These are phyloP conservation scores for Manacus vitellinus DNA, from an alignment of 2,113 vertebrate species.

Conservation along the genomic window DNA sequence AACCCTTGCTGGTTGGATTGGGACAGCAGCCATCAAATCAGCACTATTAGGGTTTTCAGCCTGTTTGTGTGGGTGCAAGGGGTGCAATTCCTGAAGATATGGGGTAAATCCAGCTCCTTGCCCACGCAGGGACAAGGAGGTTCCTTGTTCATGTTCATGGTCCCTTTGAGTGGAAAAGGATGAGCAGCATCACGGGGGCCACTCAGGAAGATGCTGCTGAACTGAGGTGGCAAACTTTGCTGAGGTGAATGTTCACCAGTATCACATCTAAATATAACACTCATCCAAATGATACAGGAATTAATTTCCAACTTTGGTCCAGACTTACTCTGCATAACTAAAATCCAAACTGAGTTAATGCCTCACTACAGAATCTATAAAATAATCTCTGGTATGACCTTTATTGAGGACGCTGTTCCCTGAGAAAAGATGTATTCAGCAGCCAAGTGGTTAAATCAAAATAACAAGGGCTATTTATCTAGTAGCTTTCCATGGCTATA, in stretches of 20 bases:
- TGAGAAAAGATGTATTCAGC: constrained; percentile 26
- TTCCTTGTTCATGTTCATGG: neutral
- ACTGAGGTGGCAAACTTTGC: neutral
- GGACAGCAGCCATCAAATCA: neutral
- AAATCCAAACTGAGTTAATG: neutral
- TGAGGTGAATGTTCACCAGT: neutral
- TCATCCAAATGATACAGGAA: neutral
- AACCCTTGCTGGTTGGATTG: neutral
- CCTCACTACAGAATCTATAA: neutral
- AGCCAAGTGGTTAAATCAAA: constrained; percentile 79
- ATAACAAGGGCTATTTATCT: constrained; percentile 81
- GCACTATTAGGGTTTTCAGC: neutral
- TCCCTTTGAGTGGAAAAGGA: neutral
- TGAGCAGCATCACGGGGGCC: neutral
- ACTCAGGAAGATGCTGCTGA: neutral
- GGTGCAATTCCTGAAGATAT: neutral
- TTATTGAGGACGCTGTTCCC: neutral
- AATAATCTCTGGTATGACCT: neutral
- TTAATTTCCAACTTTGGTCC: neutral
- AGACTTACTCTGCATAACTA: neutral
- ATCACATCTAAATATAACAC: too few species aligned
- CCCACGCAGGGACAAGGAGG: neutral
- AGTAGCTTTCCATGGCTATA: constrained; percentile 72
- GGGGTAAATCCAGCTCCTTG: neutral
- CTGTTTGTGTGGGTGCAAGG: neutral